Evolutionary conservation across 2,113 vertebrate genomes (phyloP).

Genomic region (Perca fluviatilis): DNA sequence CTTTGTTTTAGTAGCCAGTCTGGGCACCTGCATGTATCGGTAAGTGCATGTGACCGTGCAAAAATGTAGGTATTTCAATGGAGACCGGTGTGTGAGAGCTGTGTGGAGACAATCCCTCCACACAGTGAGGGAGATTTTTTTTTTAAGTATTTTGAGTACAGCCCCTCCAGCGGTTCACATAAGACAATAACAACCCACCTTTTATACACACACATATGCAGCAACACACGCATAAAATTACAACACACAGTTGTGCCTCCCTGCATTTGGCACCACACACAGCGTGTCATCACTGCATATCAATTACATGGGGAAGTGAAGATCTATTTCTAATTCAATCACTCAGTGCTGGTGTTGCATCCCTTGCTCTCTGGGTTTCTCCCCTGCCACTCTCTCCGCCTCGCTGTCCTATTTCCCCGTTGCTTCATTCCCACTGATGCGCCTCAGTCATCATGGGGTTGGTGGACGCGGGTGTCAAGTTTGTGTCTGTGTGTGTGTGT

Average conservation of each 20-base stretch:
- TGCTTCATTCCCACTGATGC: slow-evolving; percentile 48
- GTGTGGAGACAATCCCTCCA: too few relatives aligned
- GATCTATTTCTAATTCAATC: slow-evolving; percentile 80
- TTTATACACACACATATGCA: slow-evolving; percentile 17
- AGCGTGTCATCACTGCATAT: slow-evolving; percentile 69
- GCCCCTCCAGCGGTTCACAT: slow-evolving; percentile 1
- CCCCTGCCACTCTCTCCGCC: slow-evolving; percentile 1
- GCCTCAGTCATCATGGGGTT: slow-evolving; percentile 18
- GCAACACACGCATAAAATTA: slow-evolving; percentile 8
- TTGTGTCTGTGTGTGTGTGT: slow-evolving; percentile 2
- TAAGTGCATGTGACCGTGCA: too few relatives aligned
- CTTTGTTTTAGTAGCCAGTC: too few relatives aligned
- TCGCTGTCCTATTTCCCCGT: slow-evolving; percentile 21
- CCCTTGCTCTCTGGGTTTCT: slow-evolving; percentile 50
- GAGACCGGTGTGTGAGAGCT: too few relatives aligned
- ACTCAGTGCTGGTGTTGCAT: slow-evolving; percentile 70
- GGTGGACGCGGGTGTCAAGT: slow-evolving; percentile 37
- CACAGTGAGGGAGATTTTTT: too few relatives aligned
- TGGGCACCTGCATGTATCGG: too few relatives aligned
- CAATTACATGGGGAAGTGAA: slow-evolving; percentile 77
- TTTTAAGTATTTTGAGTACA: too few relatives aligned
- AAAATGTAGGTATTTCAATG: too few relatives aligned
- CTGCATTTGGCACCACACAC: slow-evolving; percentile 44
- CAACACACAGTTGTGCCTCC: slow-evolving; percentile 45
- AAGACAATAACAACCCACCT: slow-evolving; percentile 2